Percentiles rank a stretch among this genome's conserved stretches.
Evolutionary conservation across 2,113 vertebrate species (phyloP).

Genomic region (Psammodynastes pulverulentus): DNA sequence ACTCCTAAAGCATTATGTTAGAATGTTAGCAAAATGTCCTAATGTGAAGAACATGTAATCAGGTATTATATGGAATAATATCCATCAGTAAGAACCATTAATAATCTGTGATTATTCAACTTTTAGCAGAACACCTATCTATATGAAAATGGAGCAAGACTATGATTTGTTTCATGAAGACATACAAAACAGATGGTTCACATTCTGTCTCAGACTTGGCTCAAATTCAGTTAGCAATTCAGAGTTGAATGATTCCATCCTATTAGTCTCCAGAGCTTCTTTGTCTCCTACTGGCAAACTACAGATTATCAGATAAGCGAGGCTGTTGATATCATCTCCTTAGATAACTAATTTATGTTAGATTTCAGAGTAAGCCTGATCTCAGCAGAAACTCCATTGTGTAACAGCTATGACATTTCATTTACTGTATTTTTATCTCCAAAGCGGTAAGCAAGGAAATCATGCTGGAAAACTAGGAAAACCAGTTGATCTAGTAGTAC

Average conservation of each 20-base stretch:
- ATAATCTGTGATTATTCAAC: background rate
- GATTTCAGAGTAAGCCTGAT: constrained; percentile 14
- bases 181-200: constrained; percentile 61
- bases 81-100: background rate
- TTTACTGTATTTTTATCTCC: constrained; percentile 15
- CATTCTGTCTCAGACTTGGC: constrained; percentile 45
- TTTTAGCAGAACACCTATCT: constrained; percentile 2
- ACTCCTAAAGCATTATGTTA: background rate
- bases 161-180: constrained; percentile 38
- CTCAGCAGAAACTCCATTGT: constrained; percentile 8
- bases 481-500: background rate
- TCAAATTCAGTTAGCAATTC: constrained; percentile 39
- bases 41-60: background rate
- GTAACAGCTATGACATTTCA: background rate
- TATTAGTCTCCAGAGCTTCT: constrained; percentile 52
- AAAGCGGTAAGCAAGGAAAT: constrained; percentile 11
- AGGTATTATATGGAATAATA: background rate
- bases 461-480: constrained; percentile 10
- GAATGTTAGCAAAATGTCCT: background rate
- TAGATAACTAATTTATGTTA: constrained; percentile 26
- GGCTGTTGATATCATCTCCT: constrained; percentile 29
- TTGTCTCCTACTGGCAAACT: constrained; percentile 34
- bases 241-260: constrained; percentile 56
- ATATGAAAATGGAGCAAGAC: background rate
- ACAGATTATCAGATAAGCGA: constrained; percentile 49